phyloP scores from a whole-genome alignment of 2,888 invertebrate genomes.

The Microdon myrmicae region DNA sequence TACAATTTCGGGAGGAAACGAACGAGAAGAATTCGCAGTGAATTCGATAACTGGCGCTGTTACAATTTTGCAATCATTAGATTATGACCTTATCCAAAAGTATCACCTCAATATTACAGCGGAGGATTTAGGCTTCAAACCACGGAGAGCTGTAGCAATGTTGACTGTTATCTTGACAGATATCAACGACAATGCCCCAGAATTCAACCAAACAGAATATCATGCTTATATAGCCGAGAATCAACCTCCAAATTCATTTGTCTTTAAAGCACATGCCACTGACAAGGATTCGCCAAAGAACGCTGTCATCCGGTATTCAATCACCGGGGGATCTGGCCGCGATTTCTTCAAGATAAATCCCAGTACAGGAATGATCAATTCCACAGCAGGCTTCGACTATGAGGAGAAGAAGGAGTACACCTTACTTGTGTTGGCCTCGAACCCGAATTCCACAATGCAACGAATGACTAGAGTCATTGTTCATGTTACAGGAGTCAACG shows the following conservation, averaged over 20 bases:
- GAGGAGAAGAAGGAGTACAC: conserved; percentile 82
- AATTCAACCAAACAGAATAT: conserved; percentile 81
- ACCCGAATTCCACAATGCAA: conserved; percentile 86
- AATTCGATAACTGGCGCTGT: conserved; percentile 82
- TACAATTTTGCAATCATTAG: conserved; percentile 81
- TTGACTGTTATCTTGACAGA: conserved; percentile 89
- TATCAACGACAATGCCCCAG: conserved; percentile 92
- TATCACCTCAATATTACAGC: conserved; percentile 90
- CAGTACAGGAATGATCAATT: conserved; percentile 79
- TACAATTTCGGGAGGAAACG: conserved; percentile 84
- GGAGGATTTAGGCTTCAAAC: conserved; percentile 84
- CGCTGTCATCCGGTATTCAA: conserved; percentile 84
- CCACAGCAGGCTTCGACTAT: conserved; percentile 84
- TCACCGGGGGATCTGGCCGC: conserved; percentile 79
- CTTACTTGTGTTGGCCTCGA: conserved; percentile 83
- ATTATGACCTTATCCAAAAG: conserved; percentile 86
- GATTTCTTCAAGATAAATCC: conserved; percentile 82
- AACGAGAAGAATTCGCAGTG: conserved; percentile 82
- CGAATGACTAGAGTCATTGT: conserved; percentile 78
- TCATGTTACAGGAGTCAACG: conserved; percentile 86
- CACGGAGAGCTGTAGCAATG: conserved; percentile 80
- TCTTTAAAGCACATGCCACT: conserved; percentile 79
- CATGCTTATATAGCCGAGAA: conserved; percentile 87
- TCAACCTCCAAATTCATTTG: conserved; percentile 77
- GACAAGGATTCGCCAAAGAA: conserved; percentile 91